A percentile compares a stretch with the other conserved stretches of the same genome.
Conservation (phyloP, 2,797 vertebrate species). For the Characodon lateralis region DNA sequence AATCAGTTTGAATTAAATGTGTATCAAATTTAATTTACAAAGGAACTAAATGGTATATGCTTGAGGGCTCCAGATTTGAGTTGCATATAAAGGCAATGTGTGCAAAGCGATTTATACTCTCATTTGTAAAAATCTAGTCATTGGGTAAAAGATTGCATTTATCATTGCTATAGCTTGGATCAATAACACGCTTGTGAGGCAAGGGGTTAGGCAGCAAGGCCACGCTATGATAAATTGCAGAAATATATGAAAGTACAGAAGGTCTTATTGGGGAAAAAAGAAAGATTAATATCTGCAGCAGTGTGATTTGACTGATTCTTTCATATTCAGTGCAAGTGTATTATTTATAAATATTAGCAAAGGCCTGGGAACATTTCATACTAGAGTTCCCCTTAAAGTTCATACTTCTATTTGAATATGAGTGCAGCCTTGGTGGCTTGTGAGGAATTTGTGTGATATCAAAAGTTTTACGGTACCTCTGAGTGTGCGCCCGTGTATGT, state of each 20-base stretch:
- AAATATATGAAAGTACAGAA: conserved; percentile 65
- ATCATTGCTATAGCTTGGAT: conserved; percentile 58
- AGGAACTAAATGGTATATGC: neutral
- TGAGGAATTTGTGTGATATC: conserved; percentile 28
- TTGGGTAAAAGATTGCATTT: conserved; percentile 63
- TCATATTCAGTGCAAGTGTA: conserved; percentile 29
- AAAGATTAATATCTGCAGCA: conserved; percentile 48
- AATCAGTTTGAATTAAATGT: neutral
- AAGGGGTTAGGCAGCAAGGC: conserved; percentile 50
- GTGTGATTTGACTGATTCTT: conserved; percentile 41
- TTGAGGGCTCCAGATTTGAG: neutral
- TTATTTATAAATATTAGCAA: conserved; percentile 41
- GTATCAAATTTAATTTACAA: neutral
- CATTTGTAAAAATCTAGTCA: conserved; percentile 58
- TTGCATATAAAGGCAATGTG: conserved; percentile 25
- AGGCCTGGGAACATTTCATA: conserved; percentile 17
- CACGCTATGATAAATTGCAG: conserved; percentile 61
- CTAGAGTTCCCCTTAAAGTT: conserved; percentile 13
- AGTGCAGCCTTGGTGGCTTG: conserved; percentile 17
- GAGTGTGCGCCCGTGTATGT: conserved; percentile 14
- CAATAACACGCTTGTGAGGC: conserved; percentile 59
- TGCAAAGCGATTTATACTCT: conserved; percentile 35
- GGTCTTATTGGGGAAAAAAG: conserved; percentile 37
- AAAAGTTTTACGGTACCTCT: conserved; percentile 39
- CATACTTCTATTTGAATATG: conserved; percentile 22